These are phyloP conservation scores for Drosophila kohkoa DNA, from an alignment of 1,140 invertebrate species.

Conservation along the genomic window DNA sequence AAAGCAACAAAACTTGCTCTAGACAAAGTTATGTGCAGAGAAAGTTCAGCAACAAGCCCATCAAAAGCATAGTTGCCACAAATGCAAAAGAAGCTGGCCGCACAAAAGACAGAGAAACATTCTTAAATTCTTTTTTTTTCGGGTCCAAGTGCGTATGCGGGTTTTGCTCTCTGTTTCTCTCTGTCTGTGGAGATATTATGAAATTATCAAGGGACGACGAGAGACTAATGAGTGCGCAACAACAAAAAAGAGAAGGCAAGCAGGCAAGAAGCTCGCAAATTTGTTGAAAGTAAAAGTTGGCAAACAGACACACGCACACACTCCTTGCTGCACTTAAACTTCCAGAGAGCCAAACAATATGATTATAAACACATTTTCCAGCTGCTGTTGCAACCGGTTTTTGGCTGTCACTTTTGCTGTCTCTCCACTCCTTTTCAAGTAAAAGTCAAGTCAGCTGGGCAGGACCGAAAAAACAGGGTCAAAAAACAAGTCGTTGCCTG, in stretches of 20 bases:
- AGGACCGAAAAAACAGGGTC: constrained; percentile 14
- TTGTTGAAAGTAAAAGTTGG: constrained; percentile 67
- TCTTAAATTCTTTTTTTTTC: neutral
- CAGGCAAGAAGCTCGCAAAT: neutral
- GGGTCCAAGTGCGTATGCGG: constrained; percentile 10
- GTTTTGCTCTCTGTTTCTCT: neutral
- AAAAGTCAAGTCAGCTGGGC: constrained; percentile 53
- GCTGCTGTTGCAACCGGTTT: constrained; percentile 67
- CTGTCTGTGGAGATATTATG: constrained; percentile 19
- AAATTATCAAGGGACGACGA: constrained; percentile 40
- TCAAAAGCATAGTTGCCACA: constrained; percentile 67
- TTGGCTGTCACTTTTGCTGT: constrained; percentile 12
- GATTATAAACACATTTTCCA: constrained; percentile 74
- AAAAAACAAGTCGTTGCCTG: constrained; percentile 3
- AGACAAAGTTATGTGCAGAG: constrained; percentile 69
- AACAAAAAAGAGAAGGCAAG: neutral
- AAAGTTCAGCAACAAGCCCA: constrained; percentile 59
- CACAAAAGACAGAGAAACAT: constrained; percentile 4
- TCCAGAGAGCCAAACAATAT: constrained; percentile 43
- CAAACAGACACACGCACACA: neutral
- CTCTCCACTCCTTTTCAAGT: constrained; percentile 1
- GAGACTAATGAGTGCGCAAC: constrained; percentile 42
- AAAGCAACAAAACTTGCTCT: constrained; percentile 37
- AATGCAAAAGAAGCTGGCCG: constrained; percentile 36
- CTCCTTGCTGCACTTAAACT: constrained; percentile 59